A percentile compares a stretch with the other conserved stretches of the same genome.
Conservation (phyloP, 2,888 invertebrate genomes). For the Dynastes tityus region DNA sequence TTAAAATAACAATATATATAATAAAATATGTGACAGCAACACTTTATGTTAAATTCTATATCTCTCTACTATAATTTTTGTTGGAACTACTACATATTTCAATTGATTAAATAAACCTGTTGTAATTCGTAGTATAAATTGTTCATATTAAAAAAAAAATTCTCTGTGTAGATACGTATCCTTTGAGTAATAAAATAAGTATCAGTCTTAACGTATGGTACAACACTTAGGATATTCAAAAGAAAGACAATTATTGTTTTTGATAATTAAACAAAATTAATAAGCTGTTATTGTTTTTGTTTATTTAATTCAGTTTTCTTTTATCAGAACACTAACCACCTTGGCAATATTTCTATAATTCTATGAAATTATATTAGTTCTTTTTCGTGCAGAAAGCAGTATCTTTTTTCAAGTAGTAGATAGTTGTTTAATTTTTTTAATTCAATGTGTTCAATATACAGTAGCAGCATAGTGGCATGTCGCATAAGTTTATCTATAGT, state of each 20-base stretch:
- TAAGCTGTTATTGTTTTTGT: slow-evolving; percentile 52
- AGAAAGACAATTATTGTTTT: slow-evolving; percentile 42
- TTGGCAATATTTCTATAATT: slow-evolving; percentile 53
- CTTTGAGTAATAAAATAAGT: slow-evolving; percentile 27
- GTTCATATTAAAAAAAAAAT: too few species aligned
- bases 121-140: too few species aligned
- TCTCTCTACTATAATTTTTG: too few species aligned
- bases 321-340: slow-evolving; percentile 54
- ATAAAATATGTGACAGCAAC: too few species aligned
- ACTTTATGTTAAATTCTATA: too few species aligned
- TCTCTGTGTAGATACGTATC: too few species aligned
- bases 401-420: slow-evolving; percentile 48
- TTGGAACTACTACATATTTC: too few species aligned
- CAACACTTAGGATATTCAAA: slow-evolving; percentile 21
- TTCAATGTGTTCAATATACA: slow-evolving; percentile 47
- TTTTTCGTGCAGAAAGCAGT: slow-evolving; percentile 50
- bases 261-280: slow-evolving; percentile 52
- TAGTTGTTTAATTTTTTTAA: slow-evolving; percentile 48
- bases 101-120: too few species aligned
- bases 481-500: slow-evolving; percentile 48
- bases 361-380: slow-evolving; percentile 48
- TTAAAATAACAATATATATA: too few species aligned
- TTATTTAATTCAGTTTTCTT: slow-evolving; percentile 49
- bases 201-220: slow-evolving; percentile 49
- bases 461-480: slow-evolving; percentile 49